phyloP scores from a whole-genome alignment of 2,888 invertebrate genomes.

The Diarsia rubi region DNA sequence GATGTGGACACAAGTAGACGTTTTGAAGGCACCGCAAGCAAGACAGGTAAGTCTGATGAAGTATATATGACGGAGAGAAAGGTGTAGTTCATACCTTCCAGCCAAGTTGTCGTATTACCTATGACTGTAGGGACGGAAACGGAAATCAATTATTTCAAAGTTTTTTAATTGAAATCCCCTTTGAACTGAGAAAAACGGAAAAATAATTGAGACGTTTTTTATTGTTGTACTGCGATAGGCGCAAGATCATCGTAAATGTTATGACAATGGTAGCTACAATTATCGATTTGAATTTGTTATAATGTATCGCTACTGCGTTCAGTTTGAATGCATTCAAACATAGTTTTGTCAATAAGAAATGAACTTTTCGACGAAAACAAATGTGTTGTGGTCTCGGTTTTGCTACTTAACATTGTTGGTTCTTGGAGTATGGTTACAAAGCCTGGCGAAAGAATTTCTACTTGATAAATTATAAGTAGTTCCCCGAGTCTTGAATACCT shows the following conservation, averaged over 20 bases:
- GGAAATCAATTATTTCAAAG: background rate
- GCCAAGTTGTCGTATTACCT: background rate
- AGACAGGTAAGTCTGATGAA: background rate
- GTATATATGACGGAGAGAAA: background rate
- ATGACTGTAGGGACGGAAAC: background rate
- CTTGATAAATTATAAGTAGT: background rate
- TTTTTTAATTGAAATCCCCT: background rate
- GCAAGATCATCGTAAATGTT: background rate
- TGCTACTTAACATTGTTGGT: background rate
- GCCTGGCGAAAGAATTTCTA: background rate
- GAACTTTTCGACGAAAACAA: background rate
- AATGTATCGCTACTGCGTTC: background rate
- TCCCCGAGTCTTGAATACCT: background rate
- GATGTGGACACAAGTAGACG: background rate
- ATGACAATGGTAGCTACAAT: background rate
- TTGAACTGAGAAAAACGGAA: background rate
- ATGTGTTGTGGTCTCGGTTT: background rate
- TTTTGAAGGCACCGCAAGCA: background rate
- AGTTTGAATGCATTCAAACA: background rate
- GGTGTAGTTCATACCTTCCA: background rate
- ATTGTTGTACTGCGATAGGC: background rate
- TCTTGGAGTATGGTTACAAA: background rate
- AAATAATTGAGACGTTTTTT: background rate
- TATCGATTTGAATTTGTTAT: background rate
- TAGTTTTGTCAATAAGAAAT: background rate